Evolutionary conservation across 2,888 invertebrate species (phyloP), one percentile per base, ranked within the genome.

Genomic region (Limnephilus rhombicus): DNA sequence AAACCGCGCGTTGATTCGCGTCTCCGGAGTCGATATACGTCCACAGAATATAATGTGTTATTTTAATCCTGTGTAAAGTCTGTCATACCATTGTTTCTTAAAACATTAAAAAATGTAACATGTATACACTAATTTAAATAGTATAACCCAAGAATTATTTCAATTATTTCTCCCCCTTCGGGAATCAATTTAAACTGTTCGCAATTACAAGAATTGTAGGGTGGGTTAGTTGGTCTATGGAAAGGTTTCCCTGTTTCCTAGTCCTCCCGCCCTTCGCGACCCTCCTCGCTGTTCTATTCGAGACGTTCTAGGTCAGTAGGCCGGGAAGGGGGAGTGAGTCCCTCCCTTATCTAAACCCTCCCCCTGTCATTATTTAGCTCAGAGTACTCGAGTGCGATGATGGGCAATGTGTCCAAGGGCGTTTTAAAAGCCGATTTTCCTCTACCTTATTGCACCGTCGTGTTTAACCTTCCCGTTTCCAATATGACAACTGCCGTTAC

Each of bases 251-350:
- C 53, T 13, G 29, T 68, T 34, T 37, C 88, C n/a, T 45, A 45
- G 18, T 34, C 83, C 24, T 83, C 80, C 90, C 53, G 4, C 90
- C n/a, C 53, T 37, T n/a, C 83, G 45, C 45, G 29, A 49, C 49
- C 37, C 45, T 41, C 29, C 80, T 80, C 11, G 15, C 12, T 49
- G 82, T 91, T 53, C 82, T 89, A 29, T 83, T 91, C 53, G 91
- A 90, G 90, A 88, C 91, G 87, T 91, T 92, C 85, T 92, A 85
- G 92, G 92, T 92, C 92, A 92, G 68, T 92, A 90, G 92, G 90
- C 90, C 92, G 88, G 80, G 85, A 45, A 34, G 82, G 89, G 91
- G 89, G 90, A 85, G 90, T 49, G 82, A 85, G 88, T 53, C 80
- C 82, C 87, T 90, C 88, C 68, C 88, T 88, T 88, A 88, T 92